Base-by-base conservation (phyloP, 2,113 vertebrate genomes). In the Microcebus ravelobensis region DNA sequence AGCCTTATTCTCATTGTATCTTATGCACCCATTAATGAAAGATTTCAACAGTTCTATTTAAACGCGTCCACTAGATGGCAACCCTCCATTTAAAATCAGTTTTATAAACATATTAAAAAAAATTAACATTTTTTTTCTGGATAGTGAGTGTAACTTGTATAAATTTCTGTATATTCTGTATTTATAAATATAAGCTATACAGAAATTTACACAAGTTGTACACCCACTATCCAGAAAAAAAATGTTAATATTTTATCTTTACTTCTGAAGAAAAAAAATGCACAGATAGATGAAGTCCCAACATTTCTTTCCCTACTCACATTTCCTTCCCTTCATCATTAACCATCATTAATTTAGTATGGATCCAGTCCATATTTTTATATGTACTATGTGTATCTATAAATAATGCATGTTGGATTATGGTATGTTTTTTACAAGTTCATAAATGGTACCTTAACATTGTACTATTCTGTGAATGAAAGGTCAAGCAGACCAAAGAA, bases 1-100 rank as follows among this genome's bases (percentile, higher is more conserved):
- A 68, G 29, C n/a, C 81, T 87, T 87, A 48, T 92, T 80, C 13
- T 42, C 67, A 42, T 52, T 82, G 25, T 6, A 36, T 80, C 63
- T 52, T 68, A n/a, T 8, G 11, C 5, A 52, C 21, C 20, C n/a
- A n/a, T 27, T 87, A 23, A 20, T 31, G 17, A 68, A 48, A 61
- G 57, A 73, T 45, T 83, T 86, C 55, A 25, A 68, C 79, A 70
- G 31, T 50, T 90, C 55, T 96, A 1, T 27, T 87, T 87, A 87
- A 65, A 77, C 48, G 4, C 91, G 52, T 74, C 96, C 97, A 94
- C 82, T 95, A 97, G 96, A 52, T 96, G 95, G 97, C 94, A 65
- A 36, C 82, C 23, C 61, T 93, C 9, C 29, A 59, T 63, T 95
- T 94, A 71, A 91, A 96, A 87, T 18, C 21, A 85, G 31, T 80